Base-by-base conservation (phyloP, 37 sponge, comb jelly and placozoan genomes). In the Hormiphora californensis region DNA sequence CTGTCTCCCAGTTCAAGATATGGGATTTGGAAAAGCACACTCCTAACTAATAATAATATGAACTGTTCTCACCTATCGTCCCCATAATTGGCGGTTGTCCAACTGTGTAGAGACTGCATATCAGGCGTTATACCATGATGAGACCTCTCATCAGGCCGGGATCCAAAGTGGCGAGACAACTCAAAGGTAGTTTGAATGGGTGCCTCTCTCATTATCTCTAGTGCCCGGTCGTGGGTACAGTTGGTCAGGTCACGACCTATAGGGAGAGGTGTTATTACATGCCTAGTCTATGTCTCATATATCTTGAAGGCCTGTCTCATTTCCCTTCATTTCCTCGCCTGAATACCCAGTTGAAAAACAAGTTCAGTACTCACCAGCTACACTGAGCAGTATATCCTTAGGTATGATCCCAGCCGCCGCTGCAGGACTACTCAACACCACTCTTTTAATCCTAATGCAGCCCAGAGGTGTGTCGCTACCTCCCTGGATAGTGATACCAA, bases 151-250 rank as follows among this genome's bases (percentile, higher is more conserved):
- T 73, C 81, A 23, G 35, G 17, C 81, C 81, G 40, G 46, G 46
- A 21, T 15, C 81, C 81, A 73, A 73, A 73, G 81, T 73, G 43
- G n/a, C 81, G 41, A 30, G 81, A 73, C 81, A 73, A 46, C 43
- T 73, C 81, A 43, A 73, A 43, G 27, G 81, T 73, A n/a, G 81
- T 73, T 43, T 73, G 46, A 11, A 73, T n/a, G 23, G 81, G 81
- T 5, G 81, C 81, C 27, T 73, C 81, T 33, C 43, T 73, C 81
- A 73, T 73, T 0, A 73, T 39, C 46, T 73, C 81, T 28, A 73
- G 38, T 41, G 81, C 81, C 25, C 23, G 41, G 35, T 73, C 81
- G 44, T 73, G 81, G 0, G 81, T 41, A 33, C 81, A 73, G 81
- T 41, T 73, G 28, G 81, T 73, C 27, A 73, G 46, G 43, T 73